A percentile compares a stretch with the other conserved stretches of the same genome.
Conservation (phyloP, 2,888 invertebrate species). For the Drosophila nigritarsus region DNA sequence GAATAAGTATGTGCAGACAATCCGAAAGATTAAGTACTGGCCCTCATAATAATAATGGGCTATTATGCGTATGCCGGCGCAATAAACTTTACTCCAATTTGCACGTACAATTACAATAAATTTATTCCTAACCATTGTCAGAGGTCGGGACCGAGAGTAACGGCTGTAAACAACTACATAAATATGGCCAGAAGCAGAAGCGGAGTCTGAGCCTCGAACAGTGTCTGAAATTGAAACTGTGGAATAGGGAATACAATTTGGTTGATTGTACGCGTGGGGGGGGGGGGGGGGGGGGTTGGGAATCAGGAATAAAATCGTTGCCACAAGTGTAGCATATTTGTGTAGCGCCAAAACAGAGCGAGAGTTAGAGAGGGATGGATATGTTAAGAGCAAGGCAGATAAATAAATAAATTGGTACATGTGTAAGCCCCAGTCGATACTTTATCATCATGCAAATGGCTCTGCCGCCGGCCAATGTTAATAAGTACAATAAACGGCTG, state of each 20-base stretch:
- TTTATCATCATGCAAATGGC: slow-evolving; percentile 75
- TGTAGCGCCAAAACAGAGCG: slow-evolving; percentile 35
- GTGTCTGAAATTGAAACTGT: slow-evolving; percentile 7
- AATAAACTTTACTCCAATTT: slow-evolving; percentile 65
- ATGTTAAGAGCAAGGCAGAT: background rate
- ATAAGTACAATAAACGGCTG: slow-evolving; percentile 57
- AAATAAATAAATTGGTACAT: slow-evolving; percentile 57
- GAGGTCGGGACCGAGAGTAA: slow-evolving; percentile 24
- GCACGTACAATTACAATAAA: slow-evolving; percentile 76
- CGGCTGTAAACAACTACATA: slow-evolving; percentile 74
- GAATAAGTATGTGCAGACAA: slow-evolving; percentile 2
- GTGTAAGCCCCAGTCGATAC: slow-evolving; percentile 72
- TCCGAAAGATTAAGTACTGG: background rate
- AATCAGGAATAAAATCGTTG: slow-evolving; percentile 54
- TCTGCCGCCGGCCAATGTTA: slow-evolving; percentile 40
- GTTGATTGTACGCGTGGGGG: background rate
- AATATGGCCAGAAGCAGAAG: slow-evolving; percentile 38
- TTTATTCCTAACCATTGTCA: slow-evolving; percentile 57
- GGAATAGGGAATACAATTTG: slow-evolving; percentile 10
- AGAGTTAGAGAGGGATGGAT: too few species aligned
- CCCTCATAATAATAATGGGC: slow-evolving; percentile 34
- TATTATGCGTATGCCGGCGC: slow-evolving; percentile 32
- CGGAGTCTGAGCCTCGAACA: background rate
- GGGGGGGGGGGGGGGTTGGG: background rate
- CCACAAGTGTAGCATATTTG: slow-evolving; percentile 57